These are phyloP conservation scores for Tetragonula clypearis DNA, from an alignment of 1,140 invertebrate species.

Conservation along the genomic window DNA sequence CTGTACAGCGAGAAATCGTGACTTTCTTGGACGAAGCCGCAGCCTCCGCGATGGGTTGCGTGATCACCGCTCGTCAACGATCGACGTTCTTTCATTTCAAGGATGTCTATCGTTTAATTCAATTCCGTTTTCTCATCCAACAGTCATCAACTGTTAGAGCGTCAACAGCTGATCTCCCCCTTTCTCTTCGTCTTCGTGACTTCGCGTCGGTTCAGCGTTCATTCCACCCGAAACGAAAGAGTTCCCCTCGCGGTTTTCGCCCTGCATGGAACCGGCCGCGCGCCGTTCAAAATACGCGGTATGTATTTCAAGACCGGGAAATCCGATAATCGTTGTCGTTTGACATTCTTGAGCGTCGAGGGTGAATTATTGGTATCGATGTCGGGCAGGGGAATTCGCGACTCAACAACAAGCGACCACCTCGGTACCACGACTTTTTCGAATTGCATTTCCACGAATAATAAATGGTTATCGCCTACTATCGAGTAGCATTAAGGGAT, in stretches of 20 bases:
- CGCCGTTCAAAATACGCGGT: not conserved
- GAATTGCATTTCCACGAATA: constrained; percentile 42
- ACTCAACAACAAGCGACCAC: constrained; percentile 25
- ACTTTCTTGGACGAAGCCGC: constrained; percentile 9
- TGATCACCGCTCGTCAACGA: not conserved
- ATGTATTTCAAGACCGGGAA: not conserved
- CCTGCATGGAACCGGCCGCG: not conserved
- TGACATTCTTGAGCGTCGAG: constrained; percentile 35
- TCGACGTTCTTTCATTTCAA: not conserved
- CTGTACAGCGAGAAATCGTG: constrained; percentile 6
- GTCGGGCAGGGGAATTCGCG: constrained; percentile 30
- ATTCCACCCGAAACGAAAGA: not conserved
- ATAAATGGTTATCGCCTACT: constrained; percentile 50
- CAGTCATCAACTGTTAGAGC: not conserved
- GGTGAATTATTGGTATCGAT: constrained; percentile 35
- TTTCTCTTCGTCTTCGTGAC: not conserved
- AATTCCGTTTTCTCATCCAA: not conserved
- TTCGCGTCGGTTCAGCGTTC: not conserved
- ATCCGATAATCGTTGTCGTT: constrained; percentile 11
- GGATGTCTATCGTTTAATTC: not conserved
- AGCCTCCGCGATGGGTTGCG: not conserved
- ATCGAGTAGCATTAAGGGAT: constrained; percentile 50
- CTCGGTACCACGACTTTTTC: constrained; percentile 50
- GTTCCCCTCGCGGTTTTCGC: not conserved
- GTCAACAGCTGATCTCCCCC: no score